Conservation (phyloP, 92 coral and sea anemone genomes). For the Pocillopora meandrina region DNA sequence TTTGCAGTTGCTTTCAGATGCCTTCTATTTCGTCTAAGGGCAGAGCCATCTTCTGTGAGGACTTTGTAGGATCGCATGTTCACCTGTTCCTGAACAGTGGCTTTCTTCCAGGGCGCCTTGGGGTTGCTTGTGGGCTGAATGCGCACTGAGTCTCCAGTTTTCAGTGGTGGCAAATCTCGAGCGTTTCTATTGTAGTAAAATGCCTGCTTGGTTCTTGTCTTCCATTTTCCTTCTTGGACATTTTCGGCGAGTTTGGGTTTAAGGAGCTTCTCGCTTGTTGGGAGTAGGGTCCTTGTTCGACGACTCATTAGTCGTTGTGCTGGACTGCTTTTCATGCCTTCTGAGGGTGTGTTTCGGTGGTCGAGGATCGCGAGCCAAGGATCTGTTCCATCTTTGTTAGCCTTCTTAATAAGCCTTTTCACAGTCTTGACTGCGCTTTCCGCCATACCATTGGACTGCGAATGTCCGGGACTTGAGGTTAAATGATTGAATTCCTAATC, state of each 20-base stretch:
- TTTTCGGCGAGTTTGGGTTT: slow-evolving; percentile 29
- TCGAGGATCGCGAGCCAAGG: slow-evolving; percentile 39
- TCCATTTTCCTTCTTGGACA: slow-evolving; percentile 19
- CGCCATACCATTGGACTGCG: too few species aligned
- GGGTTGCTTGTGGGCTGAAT: not conserved
- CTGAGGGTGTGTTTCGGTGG: slow-evolving; percentile 43
- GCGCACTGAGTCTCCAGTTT: slow-evolving; percentile 21
- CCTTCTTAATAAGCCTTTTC: slow-evolving; percentile 27
- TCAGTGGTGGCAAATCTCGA: slow-evolving; percentile 3
- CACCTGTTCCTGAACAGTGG: too few species aligned
- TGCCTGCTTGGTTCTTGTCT: slow-evolving; percentile 9
- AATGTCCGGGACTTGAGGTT: too few species aligned
- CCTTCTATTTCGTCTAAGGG: too few species aligned
- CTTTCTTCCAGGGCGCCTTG: slow-evolving; percentile 29
- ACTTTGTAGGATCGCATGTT: too few species aligned
- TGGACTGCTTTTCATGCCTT: slow-evolving; percentile 35
- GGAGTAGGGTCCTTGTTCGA: slow-evolving; percentile 44
- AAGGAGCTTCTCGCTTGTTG: slow-evolving; percentile 23
- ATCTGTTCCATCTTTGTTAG: slow-evolving; percentile 18
- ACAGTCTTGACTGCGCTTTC: too few species aligned
- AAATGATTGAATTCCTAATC: too few species aligned
- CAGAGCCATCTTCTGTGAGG: too few species aligned
- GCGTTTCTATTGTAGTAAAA: slow-evolving; percentile 32
- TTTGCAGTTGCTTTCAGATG: too few species aligned
- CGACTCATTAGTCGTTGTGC: slow-evolving; percentile 39